These are phyloP conservation scores for Brachionichthys hirsutus DNA, from an alignment of 2,113 vertebrate species.

Conservation along the genomic window DNA sequence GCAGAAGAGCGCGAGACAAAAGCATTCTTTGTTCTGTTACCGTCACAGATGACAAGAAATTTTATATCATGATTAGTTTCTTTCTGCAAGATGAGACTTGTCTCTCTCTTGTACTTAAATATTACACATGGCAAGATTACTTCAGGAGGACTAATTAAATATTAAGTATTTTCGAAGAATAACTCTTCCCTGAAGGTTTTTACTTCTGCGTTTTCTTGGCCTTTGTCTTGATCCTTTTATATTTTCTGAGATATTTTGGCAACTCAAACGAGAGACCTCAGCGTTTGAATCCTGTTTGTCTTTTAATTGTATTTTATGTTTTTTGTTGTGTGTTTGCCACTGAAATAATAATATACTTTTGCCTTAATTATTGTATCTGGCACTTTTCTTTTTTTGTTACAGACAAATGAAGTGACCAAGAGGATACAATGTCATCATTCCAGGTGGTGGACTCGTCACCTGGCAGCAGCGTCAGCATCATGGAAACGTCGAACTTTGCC, in stretches of 20 bases:
- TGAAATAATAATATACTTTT: background rate
- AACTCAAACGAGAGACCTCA: too few species aligned
- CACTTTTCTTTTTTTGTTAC: background rate
- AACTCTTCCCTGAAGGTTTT: too few species aligned
- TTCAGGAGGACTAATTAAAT: background rate
- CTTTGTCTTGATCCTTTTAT: too few species aligned
- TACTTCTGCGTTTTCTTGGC: too few species aligned
- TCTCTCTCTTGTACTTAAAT: background rate
- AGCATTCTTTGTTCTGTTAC: conserved; percentile 4
- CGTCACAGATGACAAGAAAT: background rate
- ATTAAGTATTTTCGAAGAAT: background rate
- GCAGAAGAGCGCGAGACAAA: background rate
- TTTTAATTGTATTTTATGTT: too few species aligned
- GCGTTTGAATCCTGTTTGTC: too few species aligned
- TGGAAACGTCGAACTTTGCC: conserved; percentile 96
- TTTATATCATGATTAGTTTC: background rate
- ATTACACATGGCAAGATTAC: background rate
- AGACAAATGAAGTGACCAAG: conserved; percentile 70
- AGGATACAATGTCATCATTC: conserved; percentile 86
- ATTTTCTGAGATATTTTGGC: too few species aligned
- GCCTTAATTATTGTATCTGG: background rate
- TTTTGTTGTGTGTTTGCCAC: background rate
- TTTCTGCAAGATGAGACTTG: background rate
- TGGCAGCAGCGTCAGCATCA: conserved; percentile 73
- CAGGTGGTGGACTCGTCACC: conserved; percentile 85